Percentiles rank a stretch among this genome's conserved stretches.
phyloP scores from a whole-genome alignment of 2,113 vertebrate species.

The Neofelis nebulosa region DNA sequence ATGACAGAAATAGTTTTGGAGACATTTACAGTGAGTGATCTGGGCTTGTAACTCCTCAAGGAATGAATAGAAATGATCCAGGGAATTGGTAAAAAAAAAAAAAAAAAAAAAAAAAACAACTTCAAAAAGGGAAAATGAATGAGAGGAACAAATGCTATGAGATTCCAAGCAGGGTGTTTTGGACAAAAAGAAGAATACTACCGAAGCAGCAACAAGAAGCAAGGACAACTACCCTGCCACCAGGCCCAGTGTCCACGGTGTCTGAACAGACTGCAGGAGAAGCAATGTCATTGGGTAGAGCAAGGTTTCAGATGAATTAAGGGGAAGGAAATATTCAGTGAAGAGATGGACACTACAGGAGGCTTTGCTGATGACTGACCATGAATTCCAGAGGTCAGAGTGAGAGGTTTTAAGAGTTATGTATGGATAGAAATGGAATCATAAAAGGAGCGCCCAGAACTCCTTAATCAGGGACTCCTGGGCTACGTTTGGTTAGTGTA shows the following conservation, averaged over 20 bases:
- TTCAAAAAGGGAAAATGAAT: neutral
- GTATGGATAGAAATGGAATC: neutral
- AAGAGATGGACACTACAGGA: neutral
- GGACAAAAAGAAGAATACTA: neutral
- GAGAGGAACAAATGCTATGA: neutral
- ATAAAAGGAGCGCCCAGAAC: neutral
- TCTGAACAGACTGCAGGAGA: neutral
- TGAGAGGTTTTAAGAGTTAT: neutral
- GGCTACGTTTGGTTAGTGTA: neutral
- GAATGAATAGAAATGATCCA: neutral
- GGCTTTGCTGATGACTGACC: neutral
- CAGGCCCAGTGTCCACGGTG: no score
- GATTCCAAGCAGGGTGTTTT: neutral
- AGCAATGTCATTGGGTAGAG: neutral
- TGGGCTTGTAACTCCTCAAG: neutral
- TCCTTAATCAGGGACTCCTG: neutral
- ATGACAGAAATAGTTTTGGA: neutral
- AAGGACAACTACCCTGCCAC: neutral
- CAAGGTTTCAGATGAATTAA: neutral
- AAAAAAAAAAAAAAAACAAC: neutral
- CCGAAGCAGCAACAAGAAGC: neutral
- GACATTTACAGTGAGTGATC: neutral
- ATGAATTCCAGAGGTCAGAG: neutral
- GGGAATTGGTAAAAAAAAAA: neutral
- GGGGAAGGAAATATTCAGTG: neutral